Conservation (phyloP, 2,797 vertebrate species). For the Aselliscus stoliczkanus region DNA sequence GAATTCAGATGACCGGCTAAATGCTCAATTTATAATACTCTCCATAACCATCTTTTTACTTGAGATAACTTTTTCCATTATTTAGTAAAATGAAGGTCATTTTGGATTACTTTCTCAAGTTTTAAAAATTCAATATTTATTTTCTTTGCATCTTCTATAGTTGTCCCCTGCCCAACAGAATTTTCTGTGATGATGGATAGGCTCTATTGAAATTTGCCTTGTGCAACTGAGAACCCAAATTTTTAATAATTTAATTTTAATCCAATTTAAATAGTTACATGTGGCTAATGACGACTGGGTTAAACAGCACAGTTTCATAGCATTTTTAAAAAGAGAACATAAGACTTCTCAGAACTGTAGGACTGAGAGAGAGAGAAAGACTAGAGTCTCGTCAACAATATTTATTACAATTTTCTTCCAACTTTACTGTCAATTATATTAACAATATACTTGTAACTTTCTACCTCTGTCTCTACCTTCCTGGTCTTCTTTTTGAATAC, state of each 20-base stretch:
- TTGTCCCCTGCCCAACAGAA: not conserved
- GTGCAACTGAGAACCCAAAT: not conserved
- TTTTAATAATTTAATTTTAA: slow-evolving; percentile 8
- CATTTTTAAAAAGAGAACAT: slow-evolving; percentile 3
- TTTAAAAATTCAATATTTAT: slow-evolving; percentile 17
- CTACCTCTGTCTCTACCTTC: not conserved
- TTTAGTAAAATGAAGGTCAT: slow-evolving; percentile 16
- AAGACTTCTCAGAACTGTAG: not conserved
- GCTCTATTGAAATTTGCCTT: not conserved
- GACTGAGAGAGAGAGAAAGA: not conserved
- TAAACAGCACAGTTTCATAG: not conserved
- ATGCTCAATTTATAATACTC: not conserved
- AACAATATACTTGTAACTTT: not conserved
- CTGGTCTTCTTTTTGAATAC: not conserved
- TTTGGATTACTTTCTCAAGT: not conserved
- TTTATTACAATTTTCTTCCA: not conserved
- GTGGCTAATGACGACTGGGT: not conserved
- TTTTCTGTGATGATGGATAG: not conserved
- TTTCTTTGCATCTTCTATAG: not conserved
- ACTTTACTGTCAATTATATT: not conserved
- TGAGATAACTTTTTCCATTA: slow-evolving; percentile 26
- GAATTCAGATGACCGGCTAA: not conserved
- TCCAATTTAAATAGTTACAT: not conserved
- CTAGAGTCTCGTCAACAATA: not conserved
- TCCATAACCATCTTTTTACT: not conserved